Evolutionary conservation across 2,888 invertebrate species (phyloP).

Genomic region (Aphrophora alni): DNA sequence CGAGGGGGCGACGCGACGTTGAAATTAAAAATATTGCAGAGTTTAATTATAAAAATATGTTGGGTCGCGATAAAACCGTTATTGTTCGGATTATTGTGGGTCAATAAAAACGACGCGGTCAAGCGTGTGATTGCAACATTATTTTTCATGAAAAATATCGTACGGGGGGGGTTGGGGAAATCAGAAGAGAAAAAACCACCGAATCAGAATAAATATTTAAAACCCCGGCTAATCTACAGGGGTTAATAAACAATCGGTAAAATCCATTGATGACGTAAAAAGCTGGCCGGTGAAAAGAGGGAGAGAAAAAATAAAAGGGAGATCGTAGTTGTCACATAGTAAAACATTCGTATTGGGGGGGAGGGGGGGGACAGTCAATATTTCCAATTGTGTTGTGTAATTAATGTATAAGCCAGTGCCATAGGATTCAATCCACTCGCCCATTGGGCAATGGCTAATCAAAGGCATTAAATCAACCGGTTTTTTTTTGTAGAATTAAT

Average conservation of each 20-base stretch:
- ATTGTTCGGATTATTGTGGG: no score
- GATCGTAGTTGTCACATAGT: slow-evolving; percentile 25
- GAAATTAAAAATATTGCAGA: background rate
- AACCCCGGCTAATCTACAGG: slow-evolving; percentile 14
- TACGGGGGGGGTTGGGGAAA: background rate
- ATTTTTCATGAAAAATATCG: background rate
- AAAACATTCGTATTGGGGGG: background rate
- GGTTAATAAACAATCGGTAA: slow-evolving; percentile 31
- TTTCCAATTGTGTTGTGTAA: slow-evolving; percentile 29
- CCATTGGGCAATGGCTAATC: slow-evolving; percentile 17
- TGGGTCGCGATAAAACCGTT: background rate
- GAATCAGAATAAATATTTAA: background rate
- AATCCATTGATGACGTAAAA: slow-evolving; percentile 19
- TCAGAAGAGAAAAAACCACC: background rate
- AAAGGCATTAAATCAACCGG: slow-evolving; percentile 23
- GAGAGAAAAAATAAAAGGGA: background rate
- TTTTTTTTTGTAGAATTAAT: slow-evolving; percentile 29
- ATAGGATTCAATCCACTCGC: slow-evolving; percentile 26
- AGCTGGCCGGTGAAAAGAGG: background rate
- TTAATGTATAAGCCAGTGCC: slow-evolving; percentile 11
- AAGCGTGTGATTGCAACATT: background rate
- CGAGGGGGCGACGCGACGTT: background rate
- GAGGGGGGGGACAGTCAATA: background rate
- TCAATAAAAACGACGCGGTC: background rate
- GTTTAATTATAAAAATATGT: background rate